Base-by-base conservation (phyloP, 2,888 invertebrate genomes). In the Tachina lurida region DNA sequence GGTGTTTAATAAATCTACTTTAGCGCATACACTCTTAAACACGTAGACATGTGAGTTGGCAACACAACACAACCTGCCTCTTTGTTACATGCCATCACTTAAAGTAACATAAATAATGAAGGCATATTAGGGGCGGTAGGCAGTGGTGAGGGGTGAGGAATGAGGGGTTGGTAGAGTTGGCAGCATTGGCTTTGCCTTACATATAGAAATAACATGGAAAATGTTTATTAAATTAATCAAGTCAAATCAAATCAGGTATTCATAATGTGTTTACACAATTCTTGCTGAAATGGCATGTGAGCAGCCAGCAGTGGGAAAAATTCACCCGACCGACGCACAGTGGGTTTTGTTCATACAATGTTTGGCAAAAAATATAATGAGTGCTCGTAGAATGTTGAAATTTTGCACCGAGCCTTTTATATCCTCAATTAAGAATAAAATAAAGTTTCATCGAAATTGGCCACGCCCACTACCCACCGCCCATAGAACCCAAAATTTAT, bases 161-260 rank as follows among this genome's bases (percentile, higher is more conserved):
- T 47, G 45, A 31, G 17, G 49, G 49, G 15, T 31, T n/a, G 15
- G 17, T 22, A 15, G 9, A 9, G 65, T 22, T 60, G 22, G 10
- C 10, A 12, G 12, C 2, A 3, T 1, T 17, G 19, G 15, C 52
- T 63, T 39, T 60, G 58, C 65, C 31, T 65, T 47, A 56, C 4
- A 31, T 43, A 79, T 67, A 65, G 73, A 83, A 67, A 83, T 67
- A 67, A 83, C 77, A 73, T 56, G 81, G 78, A 78, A 85, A 85
- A 78, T 79, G 67, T 83, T 86, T 75, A 86, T 83, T 83, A 86
- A 82, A 86, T 86, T 86, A 86, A 86, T 86, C 86, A 86, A 85
- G 82, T 82, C 82, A 86, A 85, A 85, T 85, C 82, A 79, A 86
- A 86, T 86, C 83, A 79, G 83, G 85, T 85, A 82, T 85, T 86